phyloP scores from a whole-genome alignment of 2,888 invertebrate genomes.

The Thysanoteuthis rhombus region DNA sequence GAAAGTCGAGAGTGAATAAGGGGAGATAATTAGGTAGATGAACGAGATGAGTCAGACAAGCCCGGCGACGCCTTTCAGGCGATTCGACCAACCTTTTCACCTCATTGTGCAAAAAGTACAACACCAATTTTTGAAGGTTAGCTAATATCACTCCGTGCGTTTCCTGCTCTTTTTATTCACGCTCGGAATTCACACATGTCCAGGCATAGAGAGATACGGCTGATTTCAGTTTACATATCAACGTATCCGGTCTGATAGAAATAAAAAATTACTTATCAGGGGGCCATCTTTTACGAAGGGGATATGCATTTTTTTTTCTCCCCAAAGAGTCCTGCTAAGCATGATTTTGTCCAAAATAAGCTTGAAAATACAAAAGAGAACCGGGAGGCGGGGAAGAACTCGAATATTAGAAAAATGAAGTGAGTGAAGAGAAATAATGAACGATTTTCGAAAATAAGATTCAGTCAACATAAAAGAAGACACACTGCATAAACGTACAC shows the following conservation, averaged over 20 bases:
- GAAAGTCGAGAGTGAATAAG: background rate
- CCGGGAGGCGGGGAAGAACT: too few species aligned
- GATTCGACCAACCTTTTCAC: background rate
- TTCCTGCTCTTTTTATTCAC: background rate
- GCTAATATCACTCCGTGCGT: background rate
- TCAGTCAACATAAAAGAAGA: too few species aligned
- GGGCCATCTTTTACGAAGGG: background rate
- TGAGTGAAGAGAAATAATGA: too few species aligned
- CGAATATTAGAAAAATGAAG: too few species aligned
- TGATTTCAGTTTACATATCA: background rate
- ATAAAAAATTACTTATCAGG: background rate
- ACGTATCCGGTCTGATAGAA: background rate
- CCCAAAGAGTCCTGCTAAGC: background rate
- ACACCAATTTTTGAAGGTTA: background rate
- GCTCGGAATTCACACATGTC: background rate
- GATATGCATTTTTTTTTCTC: background rate
- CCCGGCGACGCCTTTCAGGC: background rate
- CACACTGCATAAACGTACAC: background rate
- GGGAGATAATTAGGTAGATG: background rate
- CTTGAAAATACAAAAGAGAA: too few species aligned
- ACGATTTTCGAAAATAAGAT: background rate
- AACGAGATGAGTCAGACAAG: background rate
- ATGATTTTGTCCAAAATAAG: background rate
- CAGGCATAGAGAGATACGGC: rapidly evolving
- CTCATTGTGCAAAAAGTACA: background rate